Conservation (phyloP, 2,797 vertebrate species). For the Scolopax rusticola region DNA sequence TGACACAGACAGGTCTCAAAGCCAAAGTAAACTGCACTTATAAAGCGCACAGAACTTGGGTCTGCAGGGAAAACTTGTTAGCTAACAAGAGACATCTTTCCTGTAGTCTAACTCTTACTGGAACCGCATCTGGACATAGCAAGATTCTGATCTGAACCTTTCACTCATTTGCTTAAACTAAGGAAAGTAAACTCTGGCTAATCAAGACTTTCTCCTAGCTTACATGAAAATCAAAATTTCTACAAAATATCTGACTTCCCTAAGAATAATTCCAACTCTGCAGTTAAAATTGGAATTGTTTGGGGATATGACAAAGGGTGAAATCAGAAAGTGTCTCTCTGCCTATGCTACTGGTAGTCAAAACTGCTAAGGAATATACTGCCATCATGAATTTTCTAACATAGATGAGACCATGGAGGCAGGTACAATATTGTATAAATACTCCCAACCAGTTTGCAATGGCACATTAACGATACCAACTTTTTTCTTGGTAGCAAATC, state of each 20-base stretch:
- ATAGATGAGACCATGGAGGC: neutral
- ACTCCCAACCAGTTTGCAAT: neutral
- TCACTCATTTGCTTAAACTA: neutral
- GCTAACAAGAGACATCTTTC: neutral
- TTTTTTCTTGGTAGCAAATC: neutral
- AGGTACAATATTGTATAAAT: neutral
- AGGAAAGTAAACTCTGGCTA: neutral
- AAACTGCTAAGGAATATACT: neutral
- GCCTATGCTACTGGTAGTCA: neutral
- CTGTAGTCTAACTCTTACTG: neutral
- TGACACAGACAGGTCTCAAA: neutral
- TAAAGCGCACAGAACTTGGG: rapidly evolving
- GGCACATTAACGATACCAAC: neutral
- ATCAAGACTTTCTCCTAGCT: neutral
- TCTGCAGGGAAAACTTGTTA: neutral
- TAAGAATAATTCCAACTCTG: neutral
- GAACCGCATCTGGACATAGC: neutral
- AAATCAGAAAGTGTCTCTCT: neutral
- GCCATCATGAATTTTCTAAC: neutral
- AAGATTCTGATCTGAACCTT: neutral
- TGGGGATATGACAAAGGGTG: neutral
- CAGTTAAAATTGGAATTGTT: neutral
- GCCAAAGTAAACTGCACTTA: neutral
- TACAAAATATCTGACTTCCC: neutral
- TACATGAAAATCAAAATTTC: neutral